These are phyloP conservation scores for Leptoclinus maculatus DNA, from an alignment of 2,797 vertebrate genomes.

Conservation along the genomic window DNA sequence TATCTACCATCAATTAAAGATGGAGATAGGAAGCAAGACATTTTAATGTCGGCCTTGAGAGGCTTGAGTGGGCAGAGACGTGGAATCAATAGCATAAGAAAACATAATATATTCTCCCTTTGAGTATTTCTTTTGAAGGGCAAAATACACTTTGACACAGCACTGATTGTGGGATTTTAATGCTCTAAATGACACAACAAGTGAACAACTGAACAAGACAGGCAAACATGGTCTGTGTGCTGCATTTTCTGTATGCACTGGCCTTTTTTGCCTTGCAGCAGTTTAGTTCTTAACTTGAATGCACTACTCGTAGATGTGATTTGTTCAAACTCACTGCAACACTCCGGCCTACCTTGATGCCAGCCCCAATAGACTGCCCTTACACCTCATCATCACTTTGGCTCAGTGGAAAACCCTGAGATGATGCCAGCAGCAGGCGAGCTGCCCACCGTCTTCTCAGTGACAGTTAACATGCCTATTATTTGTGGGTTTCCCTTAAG, in stretches of 20 bases:
- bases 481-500: constrained; percentile 48
- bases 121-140: constrained; percentile 46
- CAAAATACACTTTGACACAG: constrained; percentile 34
- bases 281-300: constrained; percentile 40
- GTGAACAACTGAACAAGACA: no score
- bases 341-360: constrained; percentile 35
- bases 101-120: constrained; percentile 53
- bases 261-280: constrained; percentile 59
- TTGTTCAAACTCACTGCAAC: constrained; percentile 35
- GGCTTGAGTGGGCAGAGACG: constrained; percentile 66
- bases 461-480: constrained; percentile 59
- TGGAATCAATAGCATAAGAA: constrained; percentile 74
- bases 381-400: constrained; percentile 70
- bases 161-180: not conserved
- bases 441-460: constrained; percentile 47
- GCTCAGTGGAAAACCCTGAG: constrained; percentile 45
- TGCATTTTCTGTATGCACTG: constrained; percentile 17
- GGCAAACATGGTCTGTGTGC: not conserved
- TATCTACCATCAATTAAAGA: constrained; percentile 81
- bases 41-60: constrained; percentile 79
- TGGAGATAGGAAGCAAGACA: constrained; percentile 73
- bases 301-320: constrained; percentile 35
- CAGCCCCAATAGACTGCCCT: constrained; percentile 41
- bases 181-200: constrained; percentile 45
- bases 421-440: constrained; percentile 42